These are phyloP conservation scores for Oryzias celebensis DNA, from an alignment of 2,113 vertebrate species.

Conservation along the genomic window DNA sequence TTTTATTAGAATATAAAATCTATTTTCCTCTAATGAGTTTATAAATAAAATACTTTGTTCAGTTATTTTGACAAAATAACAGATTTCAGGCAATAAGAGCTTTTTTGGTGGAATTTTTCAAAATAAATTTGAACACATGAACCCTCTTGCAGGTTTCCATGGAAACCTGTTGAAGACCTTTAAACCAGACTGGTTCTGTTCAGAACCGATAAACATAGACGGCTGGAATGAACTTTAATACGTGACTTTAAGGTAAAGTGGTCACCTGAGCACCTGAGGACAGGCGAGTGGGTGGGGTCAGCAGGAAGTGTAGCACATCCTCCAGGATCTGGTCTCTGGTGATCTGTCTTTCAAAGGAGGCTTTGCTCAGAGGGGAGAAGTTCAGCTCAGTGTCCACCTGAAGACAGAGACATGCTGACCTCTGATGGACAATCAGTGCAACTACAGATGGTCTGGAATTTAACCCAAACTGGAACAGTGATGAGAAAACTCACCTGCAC, in stretches of 20 bases:
- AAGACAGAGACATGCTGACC: slow-evolving; percentile 34
- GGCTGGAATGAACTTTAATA: no score
- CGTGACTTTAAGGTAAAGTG: neutral
- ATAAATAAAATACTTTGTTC: no score
- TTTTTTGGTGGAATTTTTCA: no score
- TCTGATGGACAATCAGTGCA: slow-evolving; percentile 42
- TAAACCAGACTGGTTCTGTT: no score
- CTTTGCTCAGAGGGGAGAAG: slow-evolving; percentile 73
- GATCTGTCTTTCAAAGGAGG: slow-evolving; percentile 78
- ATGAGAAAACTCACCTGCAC: slow-evolving; percentile 79
- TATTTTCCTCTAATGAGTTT: no score
- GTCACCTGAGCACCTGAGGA: slow-evolving; percentile 12
- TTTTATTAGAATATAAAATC: no score
- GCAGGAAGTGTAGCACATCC: slow-evolving; percentile 85
- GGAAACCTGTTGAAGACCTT: no score
- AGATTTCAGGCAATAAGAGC: neutral
- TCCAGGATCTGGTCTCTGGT: slow-evolving; percentile 84
- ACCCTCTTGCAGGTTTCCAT: no score
- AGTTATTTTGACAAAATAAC: neutral
- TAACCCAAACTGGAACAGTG: neutral
- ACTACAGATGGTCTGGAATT: neutral
- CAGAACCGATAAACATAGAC: no score
- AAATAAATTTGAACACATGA: no score
- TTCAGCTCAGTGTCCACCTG: slow-evolving; percentile 85
- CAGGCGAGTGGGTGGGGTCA: slow-evolving; percentile 61